A percentile compares a stretch with the other conserved stretches of the same genome.
Evolutionary conservation across 2,888 invertebrate species (phyloP).

Genomic region (Hirtodrosophila trivittata): DNA sequence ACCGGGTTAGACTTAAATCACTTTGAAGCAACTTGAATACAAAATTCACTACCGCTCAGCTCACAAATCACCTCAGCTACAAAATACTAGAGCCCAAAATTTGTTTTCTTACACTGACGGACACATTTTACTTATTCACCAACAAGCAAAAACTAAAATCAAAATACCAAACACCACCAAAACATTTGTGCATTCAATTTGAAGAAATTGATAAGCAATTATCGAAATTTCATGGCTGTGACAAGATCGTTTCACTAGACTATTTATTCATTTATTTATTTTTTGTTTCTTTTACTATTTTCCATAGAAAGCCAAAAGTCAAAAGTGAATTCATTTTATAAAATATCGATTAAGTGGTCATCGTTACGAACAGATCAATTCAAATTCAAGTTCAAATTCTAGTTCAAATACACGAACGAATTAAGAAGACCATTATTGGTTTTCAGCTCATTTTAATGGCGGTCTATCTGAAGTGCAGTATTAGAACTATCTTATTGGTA

Average conservation of each 20-base stretch:
- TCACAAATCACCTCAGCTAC: constrained; percentile 68
- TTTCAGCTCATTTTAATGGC: constrained; percentile 33
- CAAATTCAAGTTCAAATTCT: constrained; percentile 22
- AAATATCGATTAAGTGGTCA: constrained; percentile 84
- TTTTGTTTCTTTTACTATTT: constrained; percentile 44
- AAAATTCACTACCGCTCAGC: constrained; percentile 58
- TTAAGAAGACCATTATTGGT: constrained; percentile 48
- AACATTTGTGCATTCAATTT: constrained; percentile 53
- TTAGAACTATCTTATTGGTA: constrained; percentile 12
- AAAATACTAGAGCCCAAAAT: constrained; percentile 33
- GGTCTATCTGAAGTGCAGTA: constrained; percentile 48
- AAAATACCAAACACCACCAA: constrained; percentile 42
- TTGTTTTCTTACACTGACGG: constrained; percentile 49
- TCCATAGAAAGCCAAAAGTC: constrained; percentile 47
- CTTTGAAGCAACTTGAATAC: constrained; percentile 50
- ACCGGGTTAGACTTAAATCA: constrained; percentile 56
- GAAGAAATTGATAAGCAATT: constrained; percentile 71
- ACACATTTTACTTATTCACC: constrained; percentile 51
- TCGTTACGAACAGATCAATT: constrained; percentile 73
- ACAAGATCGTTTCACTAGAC: constrained; percentile 48
- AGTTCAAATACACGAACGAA: constrained; percentile 19
- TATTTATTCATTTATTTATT: constrained; percentile 32
- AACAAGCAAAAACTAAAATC: constrained; percentile 38
- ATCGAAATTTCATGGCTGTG: constrained; percentile 82
- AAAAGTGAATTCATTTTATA: constrained; percentile 70